Base-by-base conservation (phyloP, 1,140 invertebrate species). In the Capitella teleta region DNA sequence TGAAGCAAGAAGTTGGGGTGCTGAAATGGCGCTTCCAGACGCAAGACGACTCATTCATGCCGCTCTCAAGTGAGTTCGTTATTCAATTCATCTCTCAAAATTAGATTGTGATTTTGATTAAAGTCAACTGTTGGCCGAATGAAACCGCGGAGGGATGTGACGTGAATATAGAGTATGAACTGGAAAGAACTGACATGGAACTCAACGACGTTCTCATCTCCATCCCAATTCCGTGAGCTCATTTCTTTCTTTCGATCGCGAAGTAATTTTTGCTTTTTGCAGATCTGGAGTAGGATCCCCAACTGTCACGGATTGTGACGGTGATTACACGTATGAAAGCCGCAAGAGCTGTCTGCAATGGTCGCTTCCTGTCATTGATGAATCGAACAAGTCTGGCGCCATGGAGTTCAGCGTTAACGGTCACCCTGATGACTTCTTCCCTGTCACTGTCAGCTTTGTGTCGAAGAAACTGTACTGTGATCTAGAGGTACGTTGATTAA, bases 111-210 rank as follows among this genome's bases (percentile, higher is more conserved):
- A 51, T 40, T 38, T 49, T 10, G 48, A 51, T 62, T 74, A 43
- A 61, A 93, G 88, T 98, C 59, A 98, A 96, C 68, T 97, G 92
- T 72, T 98, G 94, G 93, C 93, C 94, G n/a, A 92, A 91, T 25
- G 91, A 97, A 70, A 88, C 86, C 63, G 84, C 86, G 1, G 82
- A 85, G 51, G 85, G 87, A 28, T 97, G 92, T 68, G 91, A 96
- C 73, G 91, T 98, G 1, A 98, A 96, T 71, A 97, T 98, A 66
- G 93, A 98, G 71, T 98, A 96, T 67, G 91, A 94, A 71, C 76
- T 98, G 47, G 85, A 94, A 66, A 82, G 89, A 56, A 73, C 78
- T 23, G 79, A 88, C 60, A 74, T 97, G 49, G 84, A 91, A 66
- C 74, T 98, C 14, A 82, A 86, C 56, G 87, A 98, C 72, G 88